Evolutionary conservation across 2,113 vertebrate species (phyloP).

Genomic region (Oriolus oriolus): DNA sequence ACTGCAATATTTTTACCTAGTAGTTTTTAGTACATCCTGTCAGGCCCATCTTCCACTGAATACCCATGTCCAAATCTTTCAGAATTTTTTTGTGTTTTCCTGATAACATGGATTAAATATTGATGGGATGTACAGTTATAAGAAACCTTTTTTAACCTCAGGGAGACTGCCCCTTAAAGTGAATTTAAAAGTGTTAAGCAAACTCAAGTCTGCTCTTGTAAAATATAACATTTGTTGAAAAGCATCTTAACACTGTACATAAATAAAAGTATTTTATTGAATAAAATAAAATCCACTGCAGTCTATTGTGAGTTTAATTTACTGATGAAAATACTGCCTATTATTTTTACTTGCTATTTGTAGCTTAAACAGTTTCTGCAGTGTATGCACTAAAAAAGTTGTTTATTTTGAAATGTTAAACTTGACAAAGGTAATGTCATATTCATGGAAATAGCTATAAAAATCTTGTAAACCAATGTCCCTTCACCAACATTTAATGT

Average conservation of each 20-base stretch:
- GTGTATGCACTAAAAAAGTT: neutral
- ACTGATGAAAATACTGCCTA: neutral
- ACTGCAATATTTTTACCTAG: neutral
- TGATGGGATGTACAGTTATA: neutral
- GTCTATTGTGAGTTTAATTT: neutral
- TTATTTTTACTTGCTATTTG: neutral
- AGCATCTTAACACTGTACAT: neutral
- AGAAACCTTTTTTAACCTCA: neutral
- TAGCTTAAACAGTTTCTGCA: neutral
- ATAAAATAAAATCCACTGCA: too few species aligned
- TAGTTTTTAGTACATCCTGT: neutral
- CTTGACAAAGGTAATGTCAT: neutral
- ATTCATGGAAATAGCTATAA: neutral
- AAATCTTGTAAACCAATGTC: neutral
- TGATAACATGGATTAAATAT: neutral
- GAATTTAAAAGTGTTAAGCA: neutral
- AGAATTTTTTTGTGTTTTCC: neutral
- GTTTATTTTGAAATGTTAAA: neutral
- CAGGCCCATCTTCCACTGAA: neutral
- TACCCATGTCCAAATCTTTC: neutral
- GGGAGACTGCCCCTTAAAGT: neutral
- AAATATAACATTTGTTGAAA: neutral
- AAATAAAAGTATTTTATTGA: conserved; percentile 51
- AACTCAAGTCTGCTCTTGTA: neutral
- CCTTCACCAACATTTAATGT: neutral